Conservation (phyloP, 2,113 vertebrate species). For the Paratilapia polleni region DNA sequence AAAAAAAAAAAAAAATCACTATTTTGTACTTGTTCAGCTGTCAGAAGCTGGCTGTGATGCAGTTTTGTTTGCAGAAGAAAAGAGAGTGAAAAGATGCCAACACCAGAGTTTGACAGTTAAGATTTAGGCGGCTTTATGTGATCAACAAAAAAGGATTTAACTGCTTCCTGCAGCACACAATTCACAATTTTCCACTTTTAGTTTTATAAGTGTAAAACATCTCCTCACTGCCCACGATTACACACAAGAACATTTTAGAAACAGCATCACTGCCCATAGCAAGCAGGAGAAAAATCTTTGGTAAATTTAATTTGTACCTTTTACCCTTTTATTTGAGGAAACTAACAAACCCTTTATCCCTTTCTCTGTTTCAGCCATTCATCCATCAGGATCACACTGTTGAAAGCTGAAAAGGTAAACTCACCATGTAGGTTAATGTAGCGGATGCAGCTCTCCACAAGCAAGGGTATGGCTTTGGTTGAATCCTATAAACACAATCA, state of each 20-base stretch:
- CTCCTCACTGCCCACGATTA: not conserved
- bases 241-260: not conserved
- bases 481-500: slow-evolving; percentile 83
- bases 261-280: not conserved
- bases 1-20: slow-evolving; percentile 2
- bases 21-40: slow-evolving; percentile 8
- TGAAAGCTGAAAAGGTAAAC: slow-evolving; percentile 22
- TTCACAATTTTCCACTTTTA: not conserved
- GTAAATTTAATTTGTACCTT: not conserved
- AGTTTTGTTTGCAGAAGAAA: slow-evolving; percentile 4
- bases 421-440: slow-evolving; percentile 98
- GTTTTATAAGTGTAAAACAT: slow-evolving; percentile 1
- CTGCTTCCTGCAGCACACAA: not conserved
- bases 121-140: not conserved
- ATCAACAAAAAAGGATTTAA: slow-evolving; percentile 3
- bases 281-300: not conserved
- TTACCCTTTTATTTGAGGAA: not conserved
- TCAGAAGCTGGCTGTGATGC: not conserved
- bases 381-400: not conserved
- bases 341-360: not conserved
- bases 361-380: not conserved
- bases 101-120: not conserved
- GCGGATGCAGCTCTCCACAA: slow-evolving; percentile 97
- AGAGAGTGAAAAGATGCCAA: slow-evolving; percentile 2
- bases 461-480: slow-evolving; percentile 93